Conservation (phyloP, 2,113 vertebrate genomes). For the Microcebus murinus region DNA sequence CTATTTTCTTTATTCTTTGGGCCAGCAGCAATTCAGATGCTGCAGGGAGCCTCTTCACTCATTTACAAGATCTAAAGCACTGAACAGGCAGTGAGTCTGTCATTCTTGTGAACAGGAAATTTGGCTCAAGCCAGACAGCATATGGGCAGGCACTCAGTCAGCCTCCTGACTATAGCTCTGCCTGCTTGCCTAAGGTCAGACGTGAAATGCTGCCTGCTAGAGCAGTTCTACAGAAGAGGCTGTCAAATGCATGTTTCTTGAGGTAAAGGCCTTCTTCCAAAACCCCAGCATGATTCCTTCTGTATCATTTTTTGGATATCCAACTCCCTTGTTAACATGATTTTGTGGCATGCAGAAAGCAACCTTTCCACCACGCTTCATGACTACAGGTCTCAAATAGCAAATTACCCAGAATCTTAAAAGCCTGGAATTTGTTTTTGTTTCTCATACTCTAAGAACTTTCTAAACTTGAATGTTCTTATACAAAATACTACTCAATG, state of each 20-base stretch:
- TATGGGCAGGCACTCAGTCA: background rate
- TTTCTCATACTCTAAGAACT: background rate
- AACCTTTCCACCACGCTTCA: background rate
- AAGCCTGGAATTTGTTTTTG: background rate
- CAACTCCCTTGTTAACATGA: constrained; percentile 35
- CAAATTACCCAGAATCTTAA: background rate
- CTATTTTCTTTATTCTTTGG: background rate
- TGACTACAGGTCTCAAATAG: background rate
- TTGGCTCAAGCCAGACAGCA: background rate
- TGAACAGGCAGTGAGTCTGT: constrained; percentile 10
- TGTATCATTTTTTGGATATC: constrained; percentile 56
- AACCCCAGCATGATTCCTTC: constrained; percentile 31
- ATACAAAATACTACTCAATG: background rate
- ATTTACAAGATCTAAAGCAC: background rate
- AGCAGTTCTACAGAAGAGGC: background rate
- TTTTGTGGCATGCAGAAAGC: constrained; percentile 25
- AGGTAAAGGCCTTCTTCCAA: constrained; percentile 8
- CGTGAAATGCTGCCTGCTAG: background rate
- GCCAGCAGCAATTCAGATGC: background rate
- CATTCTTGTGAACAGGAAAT: constrained; percentile 3
- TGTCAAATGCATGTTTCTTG: constrained; percentile 17
- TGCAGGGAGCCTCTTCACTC: background rate
- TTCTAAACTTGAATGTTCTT: background rate
- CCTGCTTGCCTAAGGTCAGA: constrained; percentile 19
- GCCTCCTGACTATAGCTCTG: background rate